Evolutionary conservation across 2,888 invertebrate species (phyloP).

Genomic region (Coecobrya sp.): DNA sequence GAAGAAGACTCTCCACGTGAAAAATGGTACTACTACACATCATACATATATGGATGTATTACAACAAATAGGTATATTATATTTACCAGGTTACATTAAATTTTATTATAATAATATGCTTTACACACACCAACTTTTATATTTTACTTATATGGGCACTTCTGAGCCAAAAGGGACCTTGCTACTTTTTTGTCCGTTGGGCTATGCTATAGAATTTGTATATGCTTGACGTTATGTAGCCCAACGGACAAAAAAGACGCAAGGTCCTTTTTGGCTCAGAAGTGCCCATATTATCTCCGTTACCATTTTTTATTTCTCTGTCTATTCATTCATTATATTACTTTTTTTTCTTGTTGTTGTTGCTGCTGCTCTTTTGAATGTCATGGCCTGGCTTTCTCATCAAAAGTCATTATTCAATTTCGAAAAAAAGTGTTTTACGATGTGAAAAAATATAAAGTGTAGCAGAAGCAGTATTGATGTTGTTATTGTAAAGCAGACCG

Average conservation of each 20-base stretch:
- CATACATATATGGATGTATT: background rate
- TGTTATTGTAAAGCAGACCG: conserved; percentile 50
- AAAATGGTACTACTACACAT: conserved; percentile 1
- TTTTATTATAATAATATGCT: conserved; percentile 20
- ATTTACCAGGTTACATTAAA: conserved; percentile 23
- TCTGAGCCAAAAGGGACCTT: too few species aligned
- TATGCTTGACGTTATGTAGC: too few species aligned
- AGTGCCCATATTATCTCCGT: conserved; percentile 20
- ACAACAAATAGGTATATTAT: too few species aligned
- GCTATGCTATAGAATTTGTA: too few species aligned
- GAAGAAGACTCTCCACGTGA: background rate
- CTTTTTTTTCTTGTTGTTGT: background rate
- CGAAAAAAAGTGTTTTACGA: conserved; percentile 67
- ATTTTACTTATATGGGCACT: too few species aligned
- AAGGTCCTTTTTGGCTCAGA: too few species aligned
- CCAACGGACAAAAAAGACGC: too few species aligned
- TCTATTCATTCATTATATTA: conserved; percentile 33
- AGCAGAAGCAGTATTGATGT: conserved; percentile 31
- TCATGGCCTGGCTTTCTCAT: conserved; percentile 79
- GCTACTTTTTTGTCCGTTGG: too few species aligned
- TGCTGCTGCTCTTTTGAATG: conserved; percentile 58
- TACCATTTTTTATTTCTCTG: conserved; percentile 36
- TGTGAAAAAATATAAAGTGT: conserved; percentile 69
- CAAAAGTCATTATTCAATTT: conserved; percentile 76
- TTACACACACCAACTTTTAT: background rate